Base-by-base conservation (phyloP, 2,888 invertebrate genomes). In the Danaus chrysippus region DNA sequence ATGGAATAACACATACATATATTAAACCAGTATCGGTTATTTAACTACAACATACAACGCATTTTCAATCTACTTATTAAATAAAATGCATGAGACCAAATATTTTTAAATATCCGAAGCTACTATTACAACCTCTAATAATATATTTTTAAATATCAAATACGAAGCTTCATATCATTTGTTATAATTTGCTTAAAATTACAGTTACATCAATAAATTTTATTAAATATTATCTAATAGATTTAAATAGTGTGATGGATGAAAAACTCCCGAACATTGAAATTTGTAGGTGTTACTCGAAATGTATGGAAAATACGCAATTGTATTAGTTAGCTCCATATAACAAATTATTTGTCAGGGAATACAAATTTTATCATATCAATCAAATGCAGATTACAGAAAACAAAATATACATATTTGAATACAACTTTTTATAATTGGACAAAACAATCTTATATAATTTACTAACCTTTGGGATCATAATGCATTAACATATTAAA, bases 401-500 rank as follows among this genome's bases (percentile, higher is more conserved):
- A 68, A 52, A 71, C 10, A n/a, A 71, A 69, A 65, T 68, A 58
- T 68, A 52, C 23, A 53, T 68, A 67, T 59, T 23, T 55, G 41
- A 34, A 54, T 55, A 61, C 66, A 62, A 63, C 34, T 70, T 59
- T 65, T 67, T 66, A 54, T 53, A 63, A 60, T 66, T 63, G 63
- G 62, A 61, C n/a, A 64, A 58, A 61, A 64, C 64, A 62, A 58
- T 68, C 64, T 62, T 67, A 70, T 68, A 70, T 62, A 67, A 72
- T 68, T 81, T 79, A 81, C 83, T 82, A 82, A 82, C 81, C 78
- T 78, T 82, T 74, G 73, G 73, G 72, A 75, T 71, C 69, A 78
- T 41, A 55, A 58, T 63, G 53, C 54, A 43, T 42, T 59, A 63
- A 41, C 15, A 17, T 17, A 17, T 49, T 49, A 49, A 49, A 49